Percentiles rank a stretch among this genome's conserved stretches.
These are phyloP conservation scores for Ariolimax columbianus DNA, from an alignment of 2,888 invertebrate genomes.

Conservation along the genomic window DNA sequence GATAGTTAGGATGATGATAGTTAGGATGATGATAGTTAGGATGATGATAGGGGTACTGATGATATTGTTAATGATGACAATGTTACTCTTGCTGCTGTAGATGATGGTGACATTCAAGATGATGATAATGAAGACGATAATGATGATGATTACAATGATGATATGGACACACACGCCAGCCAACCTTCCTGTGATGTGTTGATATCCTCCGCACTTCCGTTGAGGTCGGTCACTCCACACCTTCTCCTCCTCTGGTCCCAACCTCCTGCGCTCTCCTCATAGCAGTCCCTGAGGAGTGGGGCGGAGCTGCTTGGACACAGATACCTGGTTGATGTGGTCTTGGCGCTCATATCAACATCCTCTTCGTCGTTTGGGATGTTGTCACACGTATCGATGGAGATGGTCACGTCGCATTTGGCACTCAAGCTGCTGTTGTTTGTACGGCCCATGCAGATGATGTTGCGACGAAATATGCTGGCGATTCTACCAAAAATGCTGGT, in stretches of 20 bases:
- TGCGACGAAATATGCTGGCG: constrained; percentile 64
- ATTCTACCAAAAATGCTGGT: constrained; percentile 65
- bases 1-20: neutral
- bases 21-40: neutral
- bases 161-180: neutral
- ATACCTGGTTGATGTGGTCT: neutral
- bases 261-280: neutral
- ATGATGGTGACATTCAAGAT: neutral
- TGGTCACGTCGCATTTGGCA: neutral
- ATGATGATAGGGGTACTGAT: neutral
- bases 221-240: neutral
- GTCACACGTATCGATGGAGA: neutral
- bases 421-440: neutral
- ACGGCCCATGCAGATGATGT: constrained; percentile 31
- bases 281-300: neutral
- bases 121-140: neutral
- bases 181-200: constrained; percentile 12
- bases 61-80: neutral
- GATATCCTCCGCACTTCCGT: neutral
- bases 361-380: neutral
- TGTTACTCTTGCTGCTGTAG: neutral
- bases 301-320: neutral
- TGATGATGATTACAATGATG: neutral
- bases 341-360: neutral
- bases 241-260: neutral